These are phyloP conservation scores for Sisyra terminalis DNA, from an alignment of 2,888 invertebrate species.

Conservation along the genomic window DNA sequence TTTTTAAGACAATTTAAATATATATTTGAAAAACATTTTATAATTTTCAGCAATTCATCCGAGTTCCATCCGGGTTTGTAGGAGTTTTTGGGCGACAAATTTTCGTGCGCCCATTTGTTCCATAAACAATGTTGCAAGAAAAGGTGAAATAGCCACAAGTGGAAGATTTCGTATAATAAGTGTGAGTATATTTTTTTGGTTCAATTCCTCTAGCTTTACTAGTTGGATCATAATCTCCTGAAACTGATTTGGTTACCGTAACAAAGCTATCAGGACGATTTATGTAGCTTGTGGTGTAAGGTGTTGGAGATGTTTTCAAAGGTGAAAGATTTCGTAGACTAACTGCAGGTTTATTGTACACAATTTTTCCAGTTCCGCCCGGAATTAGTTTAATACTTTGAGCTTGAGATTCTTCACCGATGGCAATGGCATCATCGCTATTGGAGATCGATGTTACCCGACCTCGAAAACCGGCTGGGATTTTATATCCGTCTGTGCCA, in stretches of 20 bases:
- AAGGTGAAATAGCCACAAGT: slow-evolving; percentile 79
- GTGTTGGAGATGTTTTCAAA: slow-evolving; percentile 19
- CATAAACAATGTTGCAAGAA: slow-evolving; percentile 64
- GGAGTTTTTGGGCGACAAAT: slow-evolving; percentile 69
- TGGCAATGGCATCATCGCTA: slow-evolving; percentile 36
- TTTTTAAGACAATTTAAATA: too few relatives aligned
- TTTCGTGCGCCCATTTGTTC: slow-evolving; percentile 59
- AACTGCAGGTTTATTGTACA: slow-evolving; percentile 21
- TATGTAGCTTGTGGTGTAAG: slow-evolving; percentile 18
- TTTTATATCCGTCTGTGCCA: slow-evolving; percentile 45
- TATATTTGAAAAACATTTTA: too few relatives aligned
- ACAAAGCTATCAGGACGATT: slow-evolving; percentile 51
- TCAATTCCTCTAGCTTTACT: slow-evolving; percentile 33
- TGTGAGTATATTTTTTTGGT: slow-evolving; percentile 57
- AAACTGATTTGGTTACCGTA: slow-evolving; percentile 64
- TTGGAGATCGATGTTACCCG: slow-evolving; percentile 45
- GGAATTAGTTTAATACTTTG: slow-evolving; percentile 38
- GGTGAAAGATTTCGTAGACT: slow-evolving; percentile 19
- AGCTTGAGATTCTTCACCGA: slow-evolving; percentile 46
- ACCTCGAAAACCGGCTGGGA: slow-evolving; percentile 52
- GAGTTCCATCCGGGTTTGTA: slow-evolving; percentile 56
- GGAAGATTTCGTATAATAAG: slow-evolving; percentile 73
- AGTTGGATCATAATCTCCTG: slow-evolving; percentile 47
- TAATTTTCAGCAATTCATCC: slow-evolving; percentile 35
- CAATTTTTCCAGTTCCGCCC: slow-evolving; percentile 22